Base-by-base conservation (phyloP, 1,140 invertebrate genomes). In the Diorhabda sublineata region DNA sequence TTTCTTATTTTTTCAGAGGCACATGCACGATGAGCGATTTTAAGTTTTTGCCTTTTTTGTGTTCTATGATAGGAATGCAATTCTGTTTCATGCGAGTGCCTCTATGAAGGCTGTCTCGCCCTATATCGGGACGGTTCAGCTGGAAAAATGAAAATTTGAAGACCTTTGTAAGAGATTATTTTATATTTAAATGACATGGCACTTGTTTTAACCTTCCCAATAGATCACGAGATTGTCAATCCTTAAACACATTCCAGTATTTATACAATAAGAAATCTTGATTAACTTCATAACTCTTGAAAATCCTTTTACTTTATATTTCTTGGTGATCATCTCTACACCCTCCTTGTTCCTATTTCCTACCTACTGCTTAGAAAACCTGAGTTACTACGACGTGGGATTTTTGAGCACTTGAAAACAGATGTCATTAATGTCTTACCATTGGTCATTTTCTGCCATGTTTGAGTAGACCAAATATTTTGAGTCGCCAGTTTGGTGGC, bases 1-100 rank as follows among this genome's bases (percentile, higher is more conserved):
- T 77, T 76, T 85, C 85, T 78, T 26, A 26, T 43, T 82, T 85
- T 90, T 89, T 89, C 87, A 90, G 89, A 90, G 88, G 89, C 89
- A 90, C 88, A 88, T 88, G 87, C 85, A 82, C 83, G 85, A 86
- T 84, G 84, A 85, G 78, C 77, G 74, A 75, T 58, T 8, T 43
- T 58, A 11, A n/a, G 5, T 11, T 26, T 61, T 42, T 8, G 41
- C 79, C 76, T 75, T 85, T 84, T 67, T 79, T 79, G 77, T 72
- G 77, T 75, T 76, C 75, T 75, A 67, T 69, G 73, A 58, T 26
- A 78, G 73, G 74, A 75, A 76, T 76, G 78, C 77, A 79, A 80
- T 78, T 76, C 72, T 77, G 71, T 78, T 73, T 78, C 78, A 79
- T 80, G 79, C 78, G 75, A 44, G 76, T 80, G 78, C 78, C 79